Evolutionary conservation across 2,888 invertebrate genomes (phyloP), one percentile per base, ranked within the genome.

Genomic region (Ellobium chinense): DNA sequence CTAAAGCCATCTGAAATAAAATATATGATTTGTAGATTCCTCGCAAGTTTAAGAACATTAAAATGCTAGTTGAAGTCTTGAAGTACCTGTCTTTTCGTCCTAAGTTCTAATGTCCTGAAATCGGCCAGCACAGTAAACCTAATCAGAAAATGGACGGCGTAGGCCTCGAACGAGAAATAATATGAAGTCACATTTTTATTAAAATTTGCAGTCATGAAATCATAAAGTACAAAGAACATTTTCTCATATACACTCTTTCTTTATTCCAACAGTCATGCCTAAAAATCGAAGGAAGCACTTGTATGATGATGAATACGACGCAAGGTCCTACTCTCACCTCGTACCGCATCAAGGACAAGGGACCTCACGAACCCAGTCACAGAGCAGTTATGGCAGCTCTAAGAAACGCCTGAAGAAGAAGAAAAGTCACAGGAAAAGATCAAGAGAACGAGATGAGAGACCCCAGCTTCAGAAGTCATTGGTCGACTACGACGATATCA

Each of bases 401-500:
- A 90, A 90, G 83, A 90, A 88, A 80, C 86, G 85, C 27, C n/a
- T n/a, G 77, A 83, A 80, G 74, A 82, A 84, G 63, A 83, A 83
- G 66, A 80, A 83, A 56, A 73, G 74, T 36, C 60, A 66, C 54
- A 73, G 69, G 36, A 79, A 74, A 56, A 69, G 79, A 65, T 76
- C 78, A 27, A 81, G 65, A 66, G 83, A 81, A 29, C 65, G 79
- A 7, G 63, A 66, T 27, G 75, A 83, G 3, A 73, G 74, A 34
- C 68, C 75, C 24, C 74, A 31, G n/a, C 84, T 85, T 78, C 87
- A 86, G 65, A 87, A 88, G 76, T 84, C 87, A 1, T 70, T 90
- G 68, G 88, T 88, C 2, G 89, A 86, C 54, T 91, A 91, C 78
- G 91, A 91, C 83, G 89, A 89, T 80, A 88, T 91, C 27, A 90